phyloP scores from a whole-genome alignment of 2,888 invertebrate species.

The Pyrrhosoma nymphula region DNA sequence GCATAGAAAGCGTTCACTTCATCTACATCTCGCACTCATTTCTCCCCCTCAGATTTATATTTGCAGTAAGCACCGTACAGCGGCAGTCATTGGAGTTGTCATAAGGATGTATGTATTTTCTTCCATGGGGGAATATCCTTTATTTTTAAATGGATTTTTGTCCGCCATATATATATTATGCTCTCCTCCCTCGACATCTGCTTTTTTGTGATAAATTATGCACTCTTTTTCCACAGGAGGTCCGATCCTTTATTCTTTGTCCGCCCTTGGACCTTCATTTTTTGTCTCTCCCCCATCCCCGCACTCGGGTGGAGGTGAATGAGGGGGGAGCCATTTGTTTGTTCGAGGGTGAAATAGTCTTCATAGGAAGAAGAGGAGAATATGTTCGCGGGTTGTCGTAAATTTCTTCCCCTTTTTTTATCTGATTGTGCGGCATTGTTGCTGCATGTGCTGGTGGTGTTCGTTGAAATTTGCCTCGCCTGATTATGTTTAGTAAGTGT shows the following conservation, averaged over 20 bases:
- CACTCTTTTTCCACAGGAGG: slow-evolving; percentile 62
- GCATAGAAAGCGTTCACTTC: background rate
- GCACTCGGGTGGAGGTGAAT: background rate
- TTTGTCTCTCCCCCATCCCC: background rate
- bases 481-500: slow-evolving; percentile 19
- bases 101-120: slow-evolving; percentile 51
- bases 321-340: slow-evolving; percentile 26
- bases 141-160: slow-evolving; percentile 52
- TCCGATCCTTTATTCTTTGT: slow-evolving; percentile 62
- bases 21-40: background rate
- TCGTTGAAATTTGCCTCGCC: slow-evolving; percentile 43
- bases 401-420: slow-evolving; percentile 56
- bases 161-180: slow-evolving; percentile 39
- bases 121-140: background rate
- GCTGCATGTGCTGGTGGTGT: background rate
- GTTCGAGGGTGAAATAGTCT: slow-evolving; percentile 62
- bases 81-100: background rate
- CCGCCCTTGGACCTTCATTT: slow-evolving; percentile 40
- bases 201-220: slow-evolving; percentile 61
- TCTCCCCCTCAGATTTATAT: background rate
- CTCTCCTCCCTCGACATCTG: slow-evolving; percentile 60
- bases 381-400: slow-evolving; percentile 61
- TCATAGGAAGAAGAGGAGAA: slow-evolving; percentile 30
- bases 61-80: background rate
- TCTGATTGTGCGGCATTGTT: slow-evolving; percentile 48